phyloP scores from a whole-genome alignment of 1,140 invertebrate genomes.

The Zaprionus vittiger region DNA sequence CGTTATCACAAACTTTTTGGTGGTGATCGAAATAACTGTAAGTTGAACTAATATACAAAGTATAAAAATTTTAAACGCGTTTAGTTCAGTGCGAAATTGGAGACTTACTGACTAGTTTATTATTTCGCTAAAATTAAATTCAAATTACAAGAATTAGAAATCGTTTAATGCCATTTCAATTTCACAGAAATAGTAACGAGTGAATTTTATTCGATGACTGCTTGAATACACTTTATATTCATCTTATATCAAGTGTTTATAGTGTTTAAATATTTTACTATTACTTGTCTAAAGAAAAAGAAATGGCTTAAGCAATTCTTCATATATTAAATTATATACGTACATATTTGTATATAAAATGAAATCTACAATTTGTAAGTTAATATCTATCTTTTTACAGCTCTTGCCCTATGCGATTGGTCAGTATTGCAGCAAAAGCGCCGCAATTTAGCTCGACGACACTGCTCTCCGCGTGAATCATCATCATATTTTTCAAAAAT shows the following conservation, averaged over 20 bases:
- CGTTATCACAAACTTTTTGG: constrained; percentile 91
- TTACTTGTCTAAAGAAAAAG: too few species aligned
- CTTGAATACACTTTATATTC: too few species aligned
- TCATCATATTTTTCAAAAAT: constrained; percentile 89
- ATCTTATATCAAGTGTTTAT: too few species aligned
- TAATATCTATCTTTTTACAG: constrained; percentile 29
- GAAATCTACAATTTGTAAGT: background rate
- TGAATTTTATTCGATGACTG: too few species aligned
- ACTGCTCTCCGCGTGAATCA: constrained; percentile 91
- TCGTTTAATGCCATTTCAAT: too few species aligned
- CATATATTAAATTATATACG: background rate
- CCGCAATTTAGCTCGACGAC: constrained; percentile 90
- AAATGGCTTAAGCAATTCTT: too few species aligned
- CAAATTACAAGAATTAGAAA: too few species aligned
- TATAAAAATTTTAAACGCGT: background rate
- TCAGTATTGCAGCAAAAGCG: constrained; percentile 91
- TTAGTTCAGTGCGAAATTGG: background rate
- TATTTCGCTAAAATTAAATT: too few species aligned
- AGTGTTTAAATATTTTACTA: background rate
- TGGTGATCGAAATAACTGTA: constrained; percentile 91
- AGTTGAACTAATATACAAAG: constrained; percentile 84
- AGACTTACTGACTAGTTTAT: too few species aligned
- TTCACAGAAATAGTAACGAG: too few species aligned
- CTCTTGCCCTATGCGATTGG: constrained; percentile 83
- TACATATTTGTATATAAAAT: background rate